Evolutionary conservation across 2,113 vertebrate species (phyloP).

Genomic region (Callopanchax toddi): DNA sequence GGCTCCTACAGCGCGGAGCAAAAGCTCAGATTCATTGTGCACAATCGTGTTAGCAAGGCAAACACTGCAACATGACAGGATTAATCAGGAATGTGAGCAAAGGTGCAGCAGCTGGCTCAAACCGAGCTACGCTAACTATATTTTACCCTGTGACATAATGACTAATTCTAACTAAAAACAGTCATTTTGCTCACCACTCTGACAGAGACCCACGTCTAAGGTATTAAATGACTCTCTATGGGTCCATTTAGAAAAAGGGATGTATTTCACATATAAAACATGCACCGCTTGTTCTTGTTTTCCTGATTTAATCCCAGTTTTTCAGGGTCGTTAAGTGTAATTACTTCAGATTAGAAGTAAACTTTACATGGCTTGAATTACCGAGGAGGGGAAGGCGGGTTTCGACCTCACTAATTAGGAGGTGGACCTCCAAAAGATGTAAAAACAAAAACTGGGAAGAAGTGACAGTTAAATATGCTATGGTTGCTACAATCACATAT

Average conservation of each 20-base stretch:
- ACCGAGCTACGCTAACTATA: constrained; percentile 9
- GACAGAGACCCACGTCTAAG: constrained; percentile 11
- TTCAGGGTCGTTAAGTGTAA: background rate
- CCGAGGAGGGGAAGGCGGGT: too few relatives aligned
- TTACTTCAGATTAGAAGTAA: background rate
- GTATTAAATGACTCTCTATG: constrained; percentile 11
- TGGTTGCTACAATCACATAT: too few relatives aligned
- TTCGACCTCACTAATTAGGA: too few relatives aligned
- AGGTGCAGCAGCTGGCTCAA: constrained; percentile 23
- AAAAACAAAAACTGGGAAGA: too few relatives aligned
- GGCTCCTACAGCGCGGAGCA: constrained; percentile 47
- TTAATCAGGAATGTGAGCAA: constrained; percentile 65
- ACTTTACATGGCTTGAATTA: too few relatives aligned
- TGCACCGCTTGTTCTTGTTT: background rate
- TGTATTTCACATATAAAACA: background rate
- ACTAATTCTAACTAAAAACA: constrained; percentile 52
- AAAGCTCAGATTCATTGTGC: constrained; percentile 30
- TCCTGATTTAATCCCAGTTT: constrained; percentile 5
- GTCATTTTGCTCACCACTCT: constrained; percentile 30
- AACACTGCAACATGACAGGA: constrained; percentile 71
- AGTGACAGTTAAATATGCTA: too few relatives aligned
- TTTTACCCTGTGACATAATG: constrained; percentile 56
- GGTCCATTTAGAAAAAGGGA: constrained; percentile 9
- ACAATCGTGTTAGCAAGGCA: constrained; percentile 68
- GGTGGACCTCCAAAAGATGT: too few relatives aligned